These are phyloP conservation scores for Rousettus leschenaultii DNA, from an alignment of 2,113 vertebrate species.

Conservation along the genomic window DNA sequence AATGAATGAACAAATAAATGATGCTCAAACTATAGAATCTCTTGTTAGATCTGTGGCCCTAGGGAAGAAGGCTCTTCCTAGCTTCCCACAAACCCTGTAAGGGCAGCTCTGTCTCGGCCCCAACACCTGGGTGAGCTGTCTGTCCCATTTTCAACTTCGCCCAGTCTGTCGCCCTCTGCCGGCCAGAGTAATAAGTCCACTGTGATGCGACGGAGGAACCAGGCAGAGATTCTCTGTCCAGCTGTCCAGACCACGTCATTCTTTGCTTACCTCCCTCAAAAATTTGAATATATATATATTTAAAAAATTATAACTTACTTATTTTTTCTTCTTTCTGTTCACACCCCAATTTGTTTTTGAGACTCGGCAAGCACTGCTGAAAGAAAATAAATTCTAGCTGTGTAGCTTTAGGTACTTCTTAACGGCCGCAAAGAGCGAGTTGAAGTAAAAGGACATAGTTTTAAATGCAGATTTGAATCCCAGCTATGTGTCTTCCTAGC, in stretches of 20 bases:
- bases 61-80: not conserved
- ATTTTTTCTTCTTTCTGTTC: not conserved
- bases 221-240: not conserved
- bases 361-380: not conserved
- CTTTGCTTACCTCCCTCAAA: not conserved
- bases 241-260: not conserved
- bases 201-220: not conserved
- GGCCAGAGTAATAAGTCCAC: not conserved
- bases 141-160: not conserved
- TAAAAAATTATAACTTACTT: not conserved
- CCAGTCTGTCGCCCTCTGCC: not conserved
- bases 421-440: not conserved
- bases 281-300: not conserved
- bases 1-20: not conserved
- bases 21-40: not conserved
- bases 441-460: not conserved
- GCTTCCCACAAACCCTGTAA: not conserved
- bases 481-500: not conserved
- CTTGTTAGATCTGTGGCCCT: not conserved
- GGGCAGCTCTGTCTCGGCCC: fast-evolving
- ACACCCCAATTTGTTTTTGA: not conserved
- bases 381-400: not conserved
- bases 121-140: fast-evolving
- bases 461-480: not conserved
- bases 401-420: not conserved